Base-by-base conservation (phyloP, 1,140 invertebrate species). In the Riptortus pedestris region DNA sequence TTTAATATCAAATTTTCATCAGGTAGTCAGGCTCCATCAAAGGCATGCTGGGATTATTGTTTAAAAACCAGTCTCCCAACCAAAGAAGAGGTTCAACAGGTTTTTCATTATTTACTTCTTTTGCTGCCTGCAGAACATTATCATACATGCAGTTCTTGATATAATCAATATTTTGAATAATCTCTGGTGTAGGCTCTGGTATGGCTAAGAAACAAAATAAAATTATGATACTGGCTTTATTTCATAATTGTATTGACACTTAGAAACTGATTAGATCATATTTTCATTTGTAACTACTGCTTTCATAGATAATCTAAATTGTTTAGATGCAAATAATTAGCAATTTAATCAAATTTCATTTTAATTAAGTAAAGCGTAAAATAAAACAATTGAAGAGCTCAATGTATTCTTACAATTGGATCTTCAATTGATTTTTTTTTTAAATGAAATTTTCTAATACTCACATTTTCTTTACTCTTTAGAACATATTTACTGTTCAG, bases 1-100 rank as follows among this genome's bases (percentile, higher is more conserved):
- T 55, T 55, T 55, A 24, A 24, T 26, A 24, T 3, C 18, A 18
- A 3, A 24, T 2, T 24, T 55, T 24, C 51, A 55, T 55, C 9
- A 55, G 16, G 24, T 18, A 55, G 18, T 55, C 24, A 7, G 51
- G 51, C 16, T 24, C 24, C 7, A 55, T 55, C 51, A 55, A 26
- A 24, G 83, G 87, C 70, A 85, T 85, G 70, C 86, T 86, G 3
- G 86, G 86, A 75, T 91, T 90, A 73, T 90, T 84, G 26, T 77
- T 72, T 1, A 85, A 73, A 28, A 92, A 74, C 81, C 86, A 88
- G 71, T 90, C 84, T 9, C 87, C 88, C 16, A 92, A 72, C 84
- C 86, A 91, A 7, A 84, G 67, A 55, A 91, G 75, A 5, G 89
- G 88, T 73, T 91, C 86, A 1, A 76, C 74, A 0, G 88, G 88